Conservation (phyloP, 2,797 vertebrate genomes). For the Mormyrops boulengeri region DNA sequence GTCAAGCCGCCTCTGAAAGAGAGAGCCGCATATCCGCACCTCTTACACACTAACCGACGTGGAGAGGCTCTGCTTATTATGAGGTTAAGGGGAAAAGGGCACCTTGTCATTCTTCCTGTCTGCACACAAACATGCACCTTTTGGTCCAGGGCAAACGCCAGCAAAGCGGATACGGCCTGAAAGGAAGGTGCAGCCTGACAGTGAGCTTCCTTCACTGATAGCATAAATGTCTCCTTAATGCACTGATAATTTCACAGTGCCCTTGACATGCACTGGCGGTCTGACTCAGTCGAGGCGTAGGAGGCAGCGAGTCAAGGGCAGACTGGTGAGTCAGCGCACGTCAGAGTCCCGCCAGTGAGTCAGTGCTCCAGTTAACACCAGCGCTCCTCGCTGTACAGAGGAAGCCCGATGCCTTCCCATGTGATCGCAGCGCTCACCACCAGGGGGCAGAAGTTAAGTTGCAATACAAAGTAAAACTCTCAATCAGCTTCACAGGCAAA, state of each 20-base stretch:
- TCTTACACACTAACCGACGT: neutral
- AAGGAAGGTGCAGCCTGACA: neutral
- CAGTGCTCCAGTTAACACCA: neutral
- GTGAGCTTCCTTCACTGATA: neutral
- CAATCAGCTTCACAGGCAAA: neutral
- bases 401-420: neutral
- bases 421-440: neutral
- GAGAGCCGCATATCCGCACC: constrained; percentile 12
- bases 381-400: neutral
- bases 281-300: neutral
- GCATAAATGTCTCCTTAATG: neutral
- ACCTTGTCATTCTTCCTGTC: neutral
- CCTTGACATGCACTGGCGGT: neutral
- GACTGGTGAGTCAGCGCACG: neutral
- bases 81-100: neutral
- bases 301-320: neutral
- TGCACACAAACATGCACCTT: neutral
- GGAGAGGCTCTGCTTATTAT: neutral
- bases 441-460: neutral
- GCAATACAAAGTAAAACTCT: neutral
- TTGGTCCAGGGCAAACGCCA: neutral
- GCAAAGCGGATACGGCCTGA: neutral
- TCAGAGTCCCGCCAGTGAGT: neutral
- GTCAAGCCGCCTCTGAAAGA: constrained; percentile 52
- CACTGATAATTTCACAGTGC: neutral